A percentile compares a stretch with the other conserved stretches of the same genome.
phyloP scores from a whole-genome alignment of 2,113 vertebrate species.

The Marcusenius ussheri region DNA sequence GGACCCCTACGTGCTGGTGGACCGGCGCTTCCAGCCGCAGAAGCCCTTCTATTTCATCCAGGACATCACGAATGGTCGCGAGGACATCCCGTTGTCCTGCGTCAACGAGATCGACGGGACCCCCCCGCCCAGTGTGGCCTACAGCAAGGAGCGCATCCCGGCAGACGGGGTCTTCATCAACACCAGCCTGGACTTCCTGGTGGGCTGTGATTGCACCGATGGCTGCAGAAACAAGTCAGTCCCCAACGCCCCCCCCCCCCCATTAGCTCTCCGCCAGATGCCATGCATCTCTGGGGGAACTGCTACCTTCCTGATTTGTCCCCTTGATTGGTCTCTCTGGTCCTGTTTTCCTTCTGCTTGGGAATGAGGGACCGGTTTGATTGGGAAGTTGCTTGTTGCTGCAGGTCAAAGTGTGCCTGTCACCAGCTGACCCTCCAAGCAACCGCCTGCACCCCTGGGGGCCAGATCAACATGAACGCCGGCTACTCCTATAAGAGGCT shows the following conservation, averaged over 20 bases:
- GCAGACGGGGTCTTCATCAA: conserved; percentile 93
- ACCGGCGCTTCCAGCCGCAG: conserved; percentile 86
- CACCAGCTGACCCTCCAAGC: conserved; percentile 91
- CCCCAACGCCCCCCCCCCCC: not conserved
- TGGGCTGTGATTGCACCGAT: conserved; percentile 90
- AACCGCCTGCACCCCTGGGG: conserved; percentile 85
- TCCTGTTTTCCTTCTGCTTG: not conserved
- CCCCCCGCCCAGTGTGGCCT: conserved; percentile 80
- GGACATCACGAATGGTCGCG: conserved; percentile 82
- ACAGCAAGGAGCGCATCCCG: conserved; percentile 92
- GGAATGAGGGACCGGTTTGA: not conserved
- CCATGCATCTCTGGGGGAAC: not conserved
- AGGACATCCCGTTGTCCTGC: conserved; percentile 89
- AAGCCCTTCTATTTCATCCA: conserved; percentile 87
- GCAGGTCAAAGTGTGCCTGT: conserved; percentile 86
- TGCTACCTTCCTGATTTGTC: not conserved
- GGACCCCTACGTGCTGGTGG: conserved; percentile 91
- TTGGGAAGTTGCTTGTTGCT: not conserved
- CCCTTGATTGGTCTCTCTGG: not conserved
- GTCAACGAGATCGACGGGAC: conserved; percentile 94
- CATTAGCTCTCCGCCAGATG: not conserved
- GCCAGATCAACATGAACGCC: conserved; percentile 74
- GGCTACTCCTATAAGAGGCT: conserved; percentile 85
- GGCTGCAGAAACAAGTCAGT: conserved; percentile 93
- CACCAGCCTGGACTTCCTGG: conserved; percentile 81